Evolutionary conservation across 1,140 invertebrate species (phyloP), one percentile per base, ranked within the genome.

Genomic region (Neotoxoptera formosana): DNA sequence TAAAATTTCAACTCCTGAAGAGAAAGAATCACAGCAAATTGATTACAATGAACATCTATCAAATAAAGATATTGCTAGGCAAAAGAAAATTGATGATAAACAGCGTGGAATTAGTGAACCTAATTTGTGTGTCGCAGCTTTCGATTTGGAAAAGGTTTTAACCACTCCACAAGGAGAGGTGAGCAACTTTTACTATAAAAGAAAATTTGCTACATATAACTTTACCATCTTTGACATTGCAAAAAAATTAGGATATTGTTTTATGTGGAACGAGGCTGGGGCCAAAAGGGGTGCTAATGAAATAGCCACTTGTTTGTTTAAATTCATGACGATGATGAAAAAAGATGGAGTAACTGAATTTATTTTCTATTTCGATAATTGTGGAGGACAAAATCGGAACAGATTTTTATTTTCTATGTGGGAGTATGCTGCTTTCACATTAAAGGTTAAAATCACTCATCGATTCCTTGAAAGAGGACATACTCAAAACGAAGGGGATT

Each of bases 291-390:
- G 34, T 34, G 30, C 76, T 36, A 93, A 48, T 47, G n/a, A n/a
- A n/a, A n/a, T n/a, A n/a, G n/a, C n/a, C n/a, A n/a, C n/a, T n/a
- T n/a, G n/a, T n/a, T n/a, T n/a, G n/a, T n/a, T n/a, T n/a, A n/a
- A 47, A 30, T 92, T 9, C 17, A 30, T 84, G 91, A 92, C 76
- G 30, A 93, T 91, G 47, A 93, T 51, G 92, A 45, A 60, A 45
- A 94, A 88, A 86, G 86, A 60, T 94, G 93, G 30, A 94, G 48
- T 34, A 86, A 41, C n/a, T 91, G 51, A n/a, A 94, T 25, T 76
- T 93, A 93, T 51, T 89, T 51, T 90, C 25, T 93, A 83, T 53
- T 89, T 36, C 60, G 67, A 91, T 48, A 93, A 34, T 81, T 88
- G 36, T 93, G 76, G 45, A 89, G 90, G 83, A 90, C 94, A 60